Evolutionary conservation across 2,888 invertebrate species (phyloP).

Genomic region (Mechanitis messenoides): DNA sequence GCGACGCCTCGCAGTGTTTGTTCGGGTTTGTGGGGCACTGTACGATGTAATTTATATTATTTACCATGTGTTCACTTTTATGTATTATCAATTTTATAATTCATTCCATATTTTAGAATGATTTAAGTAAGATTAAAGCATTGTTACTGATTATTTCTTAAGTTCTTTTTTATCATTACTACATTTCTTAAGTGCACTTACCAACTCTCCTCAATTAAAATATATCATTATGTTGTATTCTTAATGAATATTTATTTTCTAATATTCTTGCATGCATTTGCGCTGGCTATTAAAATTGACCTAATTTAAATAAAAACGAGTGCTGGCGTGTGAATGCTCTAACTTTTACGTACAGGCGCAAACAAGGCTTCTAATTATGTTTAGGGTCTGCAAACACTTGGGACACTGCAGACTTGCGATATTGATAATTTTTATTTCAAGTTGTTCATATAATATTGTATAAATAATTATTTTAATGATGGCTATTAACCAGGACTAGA

Average conservation of each 20-base stretch:
- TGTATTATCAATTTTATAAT: no score
- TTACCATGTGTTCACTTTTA: no score
- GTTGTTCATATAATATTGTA: no score
- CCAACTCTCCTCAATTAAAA: no score
- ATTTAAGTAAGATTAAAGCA: no score
- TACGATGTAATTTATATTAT: neutral
- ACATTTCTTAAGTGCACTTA: no score
- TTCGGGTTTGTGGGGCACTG: conserved; percentile 1
- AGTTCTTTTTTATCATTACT: no score
- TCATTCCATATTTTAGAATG: no score
- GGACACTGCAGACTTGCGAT: conserved; percentile 13
- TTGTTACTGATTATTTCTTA: no score
- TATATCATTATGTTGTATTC: no score
- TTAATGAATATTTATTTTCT: no score
- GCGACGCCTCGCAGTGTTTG: conserved; percentile 3
- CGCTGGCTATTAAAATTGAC: conserved; percentile 11
- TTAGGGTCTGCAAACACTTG: conserved; percentile 13
- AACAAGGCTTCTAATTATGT: conserved; percentile 21
- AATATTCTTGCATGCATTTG: neutral
- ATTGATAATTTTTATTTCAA: neutral
- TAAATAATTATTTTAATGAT: neutral
- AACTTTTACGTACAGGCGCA: conserved; percentile 22
- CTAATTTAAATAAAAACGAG: conserved; percentile 14
- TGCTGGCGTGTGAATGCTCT: conserved; percentile 12
- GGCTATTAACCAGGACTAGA: neutral